Conservation (phyloP, 2,888 invertebrate species). For the Conistra vaccinii region DNA sequence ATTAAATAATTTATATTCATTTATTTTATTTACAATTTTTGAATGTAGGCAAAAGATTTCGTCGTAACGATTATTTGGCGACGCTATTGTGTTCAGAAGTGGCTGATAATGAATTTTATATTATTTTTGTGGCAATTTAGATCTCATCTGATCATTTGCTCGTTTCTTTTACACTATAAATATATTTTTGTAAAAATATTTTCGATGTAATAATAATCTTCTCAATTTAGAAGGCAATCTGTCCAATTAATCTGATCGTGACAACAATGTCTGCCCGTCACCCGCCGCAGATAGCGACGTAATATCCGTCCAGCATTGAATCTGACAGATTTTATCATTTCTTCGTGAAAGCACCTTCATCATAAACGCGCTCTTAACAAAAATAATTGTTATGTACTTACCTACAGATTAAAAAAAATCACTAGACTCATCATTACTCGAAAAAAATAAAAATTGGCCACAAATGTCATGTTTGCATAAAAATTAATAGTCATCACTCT, state of each 20-base stretch:
- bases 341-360: constrained; percentile 18
- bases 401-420: too few relatives aligned
- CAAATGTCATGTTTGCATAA: not conserved
- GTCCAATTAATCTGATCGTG: constrained; percentile 44
- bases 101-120: too few relatives aligned
- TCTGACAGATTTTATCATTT: constrained; percentile 37
- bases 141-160: not conserved
- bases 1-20: not conserved
- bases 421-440: not conserved
- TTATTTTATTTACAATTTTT: not conserved
- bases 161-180: not conserved
- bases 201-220: constrained; percentile 1
- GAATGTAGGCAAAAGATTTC: too few relatives aligned
- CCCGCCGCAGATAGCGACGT: constrained; percentile 42
- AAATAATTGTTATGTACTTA: not conserved
- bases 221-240: constrained; percentile 31
- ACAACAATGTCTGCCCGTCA: constrained; percentile 28
- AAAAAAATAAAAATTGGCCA: not conserved
- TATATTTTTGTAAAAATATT: constrained; percentile 7
- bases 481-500: not conserved
- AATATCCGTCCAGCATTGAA: constrained; percentile 59
- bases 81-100: too few relatives aligned
- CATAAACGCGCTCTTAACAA: not conserved
- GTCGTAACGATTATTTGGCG: not conserved
- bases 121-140: too few relatives aligned